Conservation (phyloP, 2,888 invertebrate genomes). For the Hypselothyrea guttata region DNA sequence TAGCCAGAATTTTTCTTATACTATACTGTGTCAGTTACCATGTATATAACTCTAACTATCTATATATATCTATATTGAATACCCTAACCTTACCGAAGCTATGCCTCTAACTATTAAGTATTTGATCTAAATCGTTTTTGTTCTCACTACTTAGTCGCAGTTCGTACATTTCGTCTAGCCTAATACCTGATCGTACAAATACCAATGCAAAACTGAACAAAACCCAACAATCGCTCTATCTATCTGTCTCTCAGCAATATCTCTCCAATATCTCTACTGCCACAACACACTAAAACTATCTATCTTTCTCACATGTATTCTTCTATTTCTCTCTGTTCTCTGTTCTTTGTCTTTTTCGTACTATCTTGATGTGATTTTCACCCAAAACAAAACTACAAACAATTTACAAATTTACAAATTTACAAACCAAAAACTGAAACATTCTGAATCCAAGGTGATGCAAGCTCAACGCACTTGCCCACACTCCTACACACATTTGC, state of each 20-base stretch:
- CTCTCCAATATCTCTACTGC: conserved; percentile 34
- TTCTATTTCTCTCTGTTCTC: conserved; percentile 51
- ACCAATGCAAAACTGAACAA: conserved; percentile 6
- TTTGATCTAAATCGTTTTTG: not conserved
- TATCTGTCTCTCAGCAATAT: conserved; percentile 28
- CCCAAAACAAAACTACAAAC: conserved; percentile 21
- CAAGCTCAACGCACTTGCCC: conserved; percentile 80
- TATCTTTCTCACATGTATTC: conserved; percentile 54
- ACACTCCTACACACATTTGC: conserved; percentile 80
- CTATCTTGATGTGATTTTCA: conserved; percentile 53
- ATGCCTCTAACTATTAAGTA: not conserved
- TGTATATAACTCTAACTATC: conserved; percentile 2
- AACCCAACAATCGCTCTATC: not conserved
- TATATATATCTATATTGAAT: not conserved
- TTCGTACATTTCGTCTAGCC: conserved; percentile 29
- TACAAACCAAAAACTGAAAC: conserved; percentile 20
- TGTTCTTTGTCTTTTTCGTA: conserved; percentile 63
- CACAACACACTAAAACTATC: conserved; percentile 64
- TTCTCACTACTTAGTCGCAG: conserved; percentile 8
- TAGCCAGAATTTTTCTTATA: conserved; percentile 64
- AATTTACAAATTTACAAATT: conserved; percentile 26
- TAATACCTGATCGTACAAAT: conserved; percentile 26
- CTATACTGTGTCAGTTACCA: too few relatives aligned
- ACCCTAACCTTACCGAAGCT: not conserved
- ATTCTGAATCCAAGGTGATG: conserved; percentile 75